These are phyloP conservation scores for Babyrousa celebensis DNA, from an alignment of 2,797 vertebrate genomes.

Conservation along the genomic window DNA sequence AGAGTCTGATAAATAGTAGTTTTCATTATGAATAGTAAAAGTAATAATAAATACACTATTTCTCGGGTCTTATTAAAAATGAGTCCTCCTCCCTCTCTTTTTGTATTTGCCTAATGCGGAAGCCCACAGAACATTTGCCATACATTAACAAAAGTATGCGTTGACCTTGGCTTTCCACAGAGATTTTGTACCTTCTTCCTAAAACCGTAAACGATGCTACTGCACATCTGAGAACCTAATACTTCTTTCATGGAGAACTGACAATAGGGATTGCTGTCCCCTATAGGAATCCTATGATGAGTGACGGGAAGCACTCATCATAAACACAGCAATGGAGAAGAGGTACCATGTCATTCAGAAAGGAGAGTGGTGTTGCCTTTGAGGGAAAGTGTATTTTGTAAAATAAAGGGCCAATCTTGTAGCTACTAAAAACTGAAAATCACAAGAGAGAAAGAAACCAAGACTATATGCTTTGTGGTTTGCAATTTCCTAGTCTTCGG, in stretches of 20 bases:
- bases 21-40: not conserved
- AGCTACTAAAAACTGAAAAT: not conserved
- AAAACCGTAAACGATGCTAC: not conserved
- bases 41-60: not conserved
- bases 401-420: not conserved
- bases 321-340: not conserved
- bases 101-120: not conserved
- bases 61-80: conserved; percentile 42
- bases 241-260: not conserved
- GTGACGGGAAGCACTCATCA: not conserved
- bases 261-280: not conserved
- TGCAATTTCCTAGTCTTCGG: not conserved
- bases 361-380: not conserved
- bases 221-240: not conserved
- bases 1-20: not conserved
- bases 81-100: not conserved
- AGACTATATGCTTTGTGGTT: not conserved
- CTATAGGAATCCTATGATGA: not conserved
- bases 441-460: not conserved
- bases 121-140: not conserved
- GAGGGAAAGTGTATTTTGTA: conserved; percentile 25
- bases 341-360: not conserved
- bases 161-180: conserved; percentile 8
- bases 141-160: not conserved
- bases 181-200: not conserved